A percentile compares a stretch with the other conserved stretches of the same genome.
phyloP scores from a whole-genome alignment of 2,888 invertebrate genomes.

The Spilosoma lubricipeda region DNA sequence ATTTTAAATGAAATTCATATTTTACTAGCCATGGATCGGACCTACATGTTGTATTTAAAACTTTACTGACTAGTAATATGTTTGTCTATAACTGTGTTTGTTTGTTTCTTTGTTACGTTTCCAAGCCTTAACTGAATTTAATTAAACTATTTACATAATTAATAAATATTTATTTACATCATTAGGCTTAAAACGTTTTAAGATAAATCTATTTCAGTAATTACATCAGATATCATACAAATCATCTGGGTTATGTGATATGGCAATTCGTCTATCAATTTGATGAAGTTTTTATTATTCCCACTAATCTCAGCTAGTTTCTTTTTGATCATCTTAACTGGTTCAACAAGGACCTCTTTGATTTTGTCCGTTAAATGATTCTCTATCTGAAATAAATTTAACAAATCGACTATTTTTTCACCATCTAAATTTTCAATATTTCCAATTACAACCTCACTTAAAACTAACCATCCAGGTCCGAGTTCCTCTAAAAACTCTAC shows the following conservation, averaged over 20 bases:
- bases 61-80: background rate
- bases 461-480: slow-evolving; percentile 30
- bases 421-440: slow-evolving; percentile 37
- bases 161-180: background rate
- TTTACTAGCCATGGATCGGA: background rate
- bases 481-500: slow-evolving; percentile 29
- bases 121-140: background rate
- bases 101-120: background rate
- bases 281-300: slow-evolving; percentile 35
- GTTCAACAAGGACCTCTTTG: slow-evolving; percentile 25
- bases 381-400: slow-evolving; percentile 34
- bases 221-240: background rate
- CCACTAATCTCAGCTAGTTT: slow-evolving; percentile 16
- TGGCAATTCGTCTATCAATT: slow-evolving; percentile 33
- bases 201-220: background rate
- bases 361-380: slow-evolving; percentile 25
- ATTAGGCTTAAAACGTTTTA: background rate
- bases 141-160: too few relatives aligned
- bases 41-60: background rate
- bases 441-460: slow-evolving; percentile 30
- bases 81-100: background rate
- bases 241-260: slow-evolving; percentile 34
- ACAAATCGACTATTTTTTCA: slow-evolving; percentile 27
- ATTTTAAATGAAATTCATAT: background rate
- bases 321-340: slow-evolving; percentile 21